Base-by-base conservation (phyloP, 2,888 invertebrate species). In the Criorhina ranunculi region DNA sequence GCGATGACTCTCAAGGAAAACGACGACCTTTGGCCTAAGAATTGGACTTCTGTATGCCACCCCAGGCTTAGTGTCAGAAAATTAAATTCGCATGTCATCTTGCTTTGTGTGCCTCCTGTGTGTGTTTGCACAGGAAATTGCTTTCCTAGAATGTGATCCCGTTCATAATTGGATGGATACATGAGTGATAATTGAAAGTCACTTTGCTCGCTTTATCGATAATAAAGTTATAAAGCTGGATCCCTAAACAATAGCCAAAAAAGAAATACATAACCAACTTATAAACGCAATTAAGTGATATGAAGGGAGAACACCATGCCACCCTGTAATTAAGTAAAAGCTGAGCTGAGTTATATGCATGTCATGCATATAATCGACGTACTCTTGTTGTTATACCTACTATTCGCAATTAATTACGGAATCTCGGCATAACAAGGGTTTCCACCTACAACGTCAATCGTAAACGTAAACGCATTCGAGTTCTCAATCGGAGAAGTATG, bases 1-100 rank as follows among this genome's bases (percentile, higher is more conserved):
- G 15, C 37, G 37, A 66, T 66, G 66, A 66, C 66, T 66, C 40
- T 49, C 35, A 64, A 64, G 37, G 35, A 64, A 49, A 24, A 5
- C 29, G 31, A 44, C 60, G 60, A 29, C 59, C 59, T 44, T 51
- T 51, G n/a, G 7, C 31, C 24, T 15, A 53, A 53, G 9, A 31
- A 53, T 33, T 15, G 7, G 12, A 5, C 17, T 33, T 31, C 24
- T 31, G 31, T 8, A 15, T 29, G 12, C 5, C 17, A 29, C 11
- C 44, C 8, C 11, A 33, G 6, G 33, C 33, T 15, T 44, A 19
- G 31, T 53, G 29, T 51, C 31, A 29, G 37, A 7, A 40, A 53
- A 37, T 31, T 24, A 3, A 51, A 66, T 29, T 9, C 6, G 40
- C 53, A 8, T 35, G 40, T 51, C 66, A 66, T 42, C 51, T 0